Conservation (phyloP, 2,797 vertebrate genomes). For the Sebastolobus alascanus region DNA sequence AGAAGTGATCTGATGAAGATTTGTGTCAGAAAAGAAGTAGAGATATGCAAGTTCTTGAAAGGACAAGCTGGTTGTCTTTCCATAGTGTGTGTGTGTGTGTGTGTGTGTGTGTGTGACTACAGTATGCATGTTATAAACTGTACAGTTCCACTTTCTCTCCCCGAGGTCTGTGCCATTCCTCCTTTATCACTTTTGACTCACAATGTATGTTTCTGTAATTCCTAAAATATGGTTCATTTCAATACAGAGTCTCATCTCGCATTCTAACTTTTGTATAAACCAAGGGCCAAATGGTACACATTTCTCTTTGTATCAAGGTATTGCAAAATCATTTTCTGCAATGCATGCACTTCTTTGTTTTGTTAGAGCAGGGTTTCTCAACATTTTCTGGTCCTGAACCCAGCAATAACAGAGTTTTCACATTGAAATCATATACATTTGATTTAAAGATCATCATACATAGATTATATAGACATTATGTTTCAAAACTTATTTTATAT, state of each 20-base stretch:
- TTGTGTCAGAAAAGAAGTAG: constrained; percentile 9
- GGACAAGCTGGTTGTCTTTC: constrained; percentile 16
- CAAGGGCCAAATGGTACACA: constrained; percentile 31
- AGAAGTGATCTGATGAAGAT: constrained; percentile 29
- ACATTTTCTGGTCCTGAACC: constrained; percentile 15
- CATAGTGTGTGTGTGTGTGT: constrained; percentile 16
- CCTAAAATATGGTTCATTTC: constrained; percentile 8
- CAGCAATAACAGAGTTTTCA: constrained; percentile 11
- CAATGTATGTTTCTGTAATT: neutral
- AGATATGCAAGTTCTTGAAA: constrained; percentile 14
- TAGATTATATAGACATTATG: neutral
- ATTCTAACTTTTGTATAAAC: constrained; percentile 10
- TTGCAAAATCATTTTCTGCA: constrained; percentile 7
- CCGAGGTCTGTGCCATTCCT: constrained; percentile 46
- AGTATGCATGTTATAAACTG: constrained; percentile 20
- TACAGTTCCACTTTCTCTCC: constrained; percentile 7
- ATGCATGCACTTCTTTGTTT: constrained; percentile 37
- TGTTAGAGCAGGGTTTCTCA: constrained; percentile 28
- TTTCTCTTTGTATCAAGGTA: constrained; percentile 7
- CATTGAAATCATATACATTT: constrained; percentile 20
- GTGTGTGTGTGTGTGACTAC: neutral
- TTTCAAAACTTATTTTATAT: constrained; percentile 37
- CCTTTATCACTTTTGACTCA: neutral
- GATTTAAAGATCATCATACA: constrained; percentile 12
- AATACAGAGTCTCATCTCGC: constrained; percentile 14